Conservation (phyloP, 2,797 vertebrate genomes). For the Ficedula albicollis region DNA sequence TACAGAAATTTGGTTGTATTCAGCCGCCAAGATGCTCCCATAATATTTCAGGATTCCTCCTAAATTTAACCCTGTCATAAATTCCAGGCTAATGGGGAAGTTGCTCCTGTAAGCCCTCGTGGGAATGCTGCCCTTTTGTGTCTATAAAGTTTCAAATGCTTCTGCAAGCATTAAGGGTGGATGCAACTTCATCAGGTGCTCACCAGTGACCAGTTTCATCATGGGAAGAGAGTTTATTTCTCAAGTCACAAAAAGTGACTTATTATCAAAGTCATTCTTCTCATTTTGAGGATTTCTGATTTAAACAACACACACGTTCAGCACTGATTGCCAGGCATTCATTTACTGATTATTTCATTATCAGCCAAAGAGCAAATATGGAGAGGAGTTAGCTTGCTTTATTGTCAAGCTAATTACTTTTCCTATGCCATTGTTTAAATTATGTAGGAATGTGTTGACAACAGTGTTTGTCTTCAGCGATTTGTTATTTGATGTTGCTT, state of each 20-base stretch:
- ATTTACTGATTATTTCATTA: constrained; percentile 18
- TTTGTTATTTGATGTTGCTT: background rate
- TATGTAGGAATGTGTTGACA: background rate
- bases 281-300: background rate
- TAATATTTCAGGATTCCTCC: background rate
- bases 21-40: background rate
- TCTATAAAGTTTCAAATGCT: background rate
- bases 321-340: background rate
- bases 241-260: background rate
- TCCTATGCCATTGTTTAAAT: constrained; percentile 2
- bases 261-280: background rate
- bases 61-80: background rate
- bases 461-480: background rate
- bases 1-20: constrained; percentile 22
- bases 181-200: background rate
- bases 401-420: constrained; percentile 38
- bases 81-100: background rate
- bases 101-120: background rate
- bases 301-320: background rate
- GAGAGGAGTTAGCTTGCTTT: background rate
- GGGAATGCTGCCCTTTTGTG: background rate
- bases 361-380: constrained; percentile 17
- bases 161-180: background rate
- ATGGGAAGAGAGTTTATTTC: background rate
- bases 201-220: background rate